Evolutionary conservation across 1,140 invertebrate species (phyloP).

Genomic region (Andrena cerasifolii): DNA sequence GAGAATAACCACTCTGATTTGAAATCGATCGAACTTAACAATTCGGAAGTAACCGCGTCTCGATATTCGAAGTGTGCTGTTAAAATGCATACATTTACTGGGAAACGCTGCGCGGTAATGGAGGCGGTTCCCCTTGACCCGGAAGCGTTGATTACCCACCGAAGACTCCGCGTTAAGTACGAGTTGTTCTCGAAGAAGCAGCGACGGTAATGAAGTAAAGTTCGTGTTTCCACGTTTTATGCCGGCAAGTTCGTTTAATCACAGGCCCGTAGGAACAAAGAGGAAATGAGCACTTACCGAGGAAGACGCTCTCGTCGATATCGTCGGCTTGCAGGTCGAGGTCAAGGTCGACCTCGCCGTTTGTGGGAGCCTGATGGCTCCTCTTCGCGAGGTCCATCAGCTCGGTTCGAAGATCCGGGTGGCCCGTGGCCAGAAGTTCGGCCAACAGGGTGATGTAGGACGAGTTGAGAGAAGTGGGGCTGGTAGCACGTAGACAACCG

Average conservation of each 20-base stretch:
- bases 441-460: constrained; percentile 78
- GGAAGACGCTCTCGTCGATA: constrained; percentile 77
- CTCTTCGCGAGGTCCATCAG: constrained; percentile 73
- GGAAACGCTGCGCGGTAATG: too few species aligned
- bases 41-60: background rate
- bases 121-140: constrained; percentile 15
- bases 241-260: too few species aligned
- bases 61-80: constrained; percentile 9
- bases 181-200: background rate
- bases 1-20: background rate
- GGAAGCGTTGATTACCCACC: constrained; percentile 26
- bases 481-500: constrained; percentile 78
- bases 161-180: background rate
- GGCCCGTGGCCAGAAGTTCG: constrained; percentile 77
- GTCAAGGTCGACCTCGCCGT: constrained; percentile 66
- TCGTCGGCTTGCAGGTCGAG: constrained; percentile 71
- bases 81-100: constrained; percentile 10
- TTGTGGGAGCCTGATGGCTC: constrained; percentile 62
- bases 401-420: constrained; percentile 64
- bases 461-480: constrained; percentile 75
- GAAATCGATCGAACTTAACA: background rate
- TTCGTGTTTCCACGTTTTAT: too few species aligned
- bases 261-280: background rate
- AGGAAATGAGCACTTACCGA: constrained; percentile 71
- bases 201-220: background rate